A percentile compares a stretch with the other conserved stretches of the same genome.
Evolutionary conservation across 2,113 vertebrate species (phyloP).

Genomic region (Dipodomys spectabilis): DNA sequence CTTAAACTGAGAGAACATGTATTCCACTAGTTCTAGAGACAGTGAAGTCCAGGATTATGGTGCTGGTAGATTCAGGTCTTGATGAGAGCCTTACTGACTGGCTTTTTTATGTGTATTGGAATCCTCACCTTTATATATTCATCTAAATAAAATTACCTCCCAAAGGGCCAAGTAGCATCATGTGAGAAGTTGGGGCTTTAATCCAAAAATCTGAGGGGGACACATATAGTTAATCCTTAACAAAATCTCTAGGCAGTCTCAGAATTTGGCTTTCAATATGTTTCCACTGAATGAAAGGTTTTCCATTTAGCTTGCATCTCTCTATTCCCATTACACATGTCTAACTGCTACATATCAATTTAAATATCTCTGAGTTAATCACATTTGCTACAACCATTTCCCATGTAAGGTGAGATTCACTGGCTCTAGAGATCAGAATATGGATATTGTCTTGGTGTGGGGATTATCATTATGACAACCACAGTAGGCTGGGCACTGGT

Average conservation of each 20-base stretch:
- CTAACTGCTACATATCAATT: too few relatives aligned
- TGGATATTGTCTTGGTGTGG: neutral
- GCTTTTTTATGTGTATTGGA: neutral
- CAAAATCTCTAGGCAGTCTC: too few relatives aligned
- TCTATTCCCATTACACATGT: too few relatives aligned
- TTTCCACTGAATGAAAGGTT: too few relatives aligned
- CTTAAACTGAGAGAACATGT: neutral
- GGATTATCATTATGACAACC: neutral
- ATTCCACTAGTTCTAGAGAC: neutral
- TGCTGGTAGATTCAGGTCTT: neutral
- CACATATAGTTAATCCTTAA: too few relatives aligned
- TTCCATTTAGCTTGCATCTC: too few relatives aligned
- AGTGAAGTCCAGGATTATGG: neutral
- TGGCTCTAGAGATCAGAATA: neutral
- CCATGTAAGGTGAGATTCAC: neutral
- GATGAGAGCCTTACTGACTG: neutral
- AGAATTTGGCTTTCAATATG: too few relatives aligned
- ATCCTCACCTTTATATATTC: neutral
- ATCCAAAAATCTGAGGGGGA: neutral
- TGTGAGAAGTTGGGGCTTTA: too few relatives aligned
- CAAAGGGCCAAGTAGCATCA: neutral
- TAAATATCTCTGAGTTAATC: neutral
- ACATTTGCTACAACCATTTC: neutral
- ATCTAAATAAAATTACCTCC: neutral
- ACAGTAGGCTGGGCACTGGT: too few relatives aligned